These are phyloP conservation scores for Tetragonisca angustula DNA, from an alignment of 2,888 invertebrate species.

Conservation along the genomic window DNA sequence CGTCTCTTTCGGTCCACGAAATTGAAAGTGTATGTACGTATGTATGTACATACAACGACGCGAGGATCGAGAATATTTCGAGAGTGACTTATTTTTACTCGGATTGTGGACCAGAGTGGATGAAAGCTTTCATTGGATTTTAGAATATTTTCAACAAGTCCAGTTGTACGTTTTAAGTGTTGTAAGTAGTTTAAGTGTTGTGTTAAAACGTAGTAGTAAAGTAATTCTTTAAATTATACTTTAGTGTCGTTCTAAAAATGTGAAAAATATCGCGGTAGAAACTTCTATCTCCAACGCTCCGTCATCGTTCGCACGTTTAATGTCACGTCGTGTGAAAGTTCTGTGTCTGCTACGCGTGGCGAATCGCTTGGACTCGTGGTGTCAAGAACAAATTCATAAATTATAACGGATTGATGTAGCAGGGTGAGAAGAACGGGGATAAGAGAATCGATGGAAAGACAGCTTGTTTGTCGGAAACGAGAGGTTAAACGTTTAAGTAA, in stretches of 20 bases:
- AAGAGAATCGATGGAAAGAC: constrained; percentile 23
- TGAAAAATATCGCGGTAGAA: background rate
- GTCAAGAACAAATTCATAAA: background rate
- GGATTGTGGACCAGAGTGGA: no score
- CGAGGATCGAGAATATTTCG: no score
- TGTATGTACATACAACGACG: no score
- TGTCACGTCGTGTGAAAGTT: background rate
- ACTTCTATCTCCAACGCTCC: background rate
- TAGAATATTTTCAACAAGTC: background rate
- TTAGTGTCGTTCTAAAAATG: background rate
- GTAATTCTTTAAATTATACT: background rate
- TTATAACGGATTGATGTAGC: background rate
- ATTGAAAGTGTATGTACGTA: background rate
- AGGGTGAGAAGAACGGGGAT: background rate
- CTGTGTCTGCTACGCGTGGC: background rate
- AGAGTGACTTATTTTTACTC: no score
- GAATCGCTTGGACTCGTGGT: background rate
- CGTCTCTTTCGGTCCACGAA: background rate
- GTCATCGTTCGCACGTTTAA: background rate
- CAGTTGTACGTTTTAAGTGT: no score
- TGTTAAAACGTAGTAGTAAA: no score
- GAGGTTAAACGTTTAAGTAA: constrained; percentile 62
- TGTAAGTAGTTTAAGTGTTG: no score
- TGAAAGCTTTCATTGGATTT: background rate
- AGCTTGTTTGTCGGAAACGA: constrained; percentile 62